A percentile compares a stretch with the other conserved stretches of the same genome.
These are phyloP conservation scores for Brenthis hecate DNA, from an alignment of 2,888 invertebrate genomes.

Conservation along the genomic window DNA sequence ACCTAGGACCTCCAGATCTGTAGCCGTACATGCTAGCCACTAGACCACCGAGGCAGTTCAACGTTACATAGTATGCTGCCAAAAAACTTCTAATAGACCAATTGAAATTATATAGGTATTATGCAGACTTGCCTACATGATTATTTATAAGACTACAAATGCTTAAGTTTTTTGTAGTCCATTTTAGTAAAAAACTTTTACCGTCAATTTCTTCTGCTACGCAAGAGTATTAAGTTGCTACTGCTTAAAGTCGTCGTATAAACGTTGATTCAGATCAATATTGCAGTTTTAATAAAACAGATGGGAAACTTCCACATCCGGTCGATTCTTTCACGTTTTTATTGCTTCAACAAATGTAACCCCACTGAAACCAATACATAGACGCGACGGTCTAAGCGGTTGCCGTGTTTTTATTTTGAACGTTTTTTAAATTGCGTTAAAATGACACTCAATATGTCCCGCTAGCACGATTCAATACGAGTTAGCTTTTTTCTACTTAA, in stretches of 20 bases:
- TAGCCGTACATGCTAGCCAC: too few relatives aligned
- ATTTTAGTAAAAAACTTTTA: too few relatives aligned
- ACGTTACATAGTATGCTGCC: too few relatives aligned
- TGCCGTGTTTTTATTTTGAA: slow-evolving; percentile 73
- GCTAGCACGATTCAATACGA: slow-evolving; percentile 20
- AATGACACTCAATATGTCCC: slow-evolving; percentile 42
- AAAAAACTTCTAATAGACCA: too few relatives aligned
- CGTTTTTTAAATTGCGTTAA: slow-evolving; percentile 57
- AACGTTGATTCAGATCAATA: slow-evolving; percentile 70
- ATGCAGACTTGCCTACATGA: too few relatives aligned
- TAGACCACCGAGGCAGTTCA: too few relatives aligned
- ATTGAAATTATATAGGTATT: too few relatives aligned
- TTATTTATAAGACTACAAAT: too few relatives aligned
- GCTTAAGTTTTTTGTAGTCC: too few relatives aligned
- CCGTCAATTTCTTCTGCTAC: not conserved
- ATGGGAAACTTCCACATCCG: slow-evolving; percentile 75
- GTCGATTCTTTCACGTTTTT: slow-evolving; percentile 59
- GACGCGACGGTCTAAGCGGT: slow-evolving; percentile 78
- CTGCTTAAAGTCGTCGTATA: slow-evolving; percentile 45
- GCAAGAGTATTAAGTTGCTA: slow-evolving; percentile 9
- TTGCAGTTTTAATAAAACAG: slow-evolving; percentile 80
- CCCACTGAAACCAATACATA: slow-evolving; percentile 76
- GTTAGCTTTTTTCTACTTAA: slow-evolving; percentile 8
- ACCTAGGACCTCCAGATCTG: too few relatives aligned
- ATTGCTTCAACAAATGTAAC: slow-evolving; percentile 60